Conservation (phyloP, 30 jellyfish, hydroid and myxozoan genomes). For the Catostylus mosaicus region DNA sequence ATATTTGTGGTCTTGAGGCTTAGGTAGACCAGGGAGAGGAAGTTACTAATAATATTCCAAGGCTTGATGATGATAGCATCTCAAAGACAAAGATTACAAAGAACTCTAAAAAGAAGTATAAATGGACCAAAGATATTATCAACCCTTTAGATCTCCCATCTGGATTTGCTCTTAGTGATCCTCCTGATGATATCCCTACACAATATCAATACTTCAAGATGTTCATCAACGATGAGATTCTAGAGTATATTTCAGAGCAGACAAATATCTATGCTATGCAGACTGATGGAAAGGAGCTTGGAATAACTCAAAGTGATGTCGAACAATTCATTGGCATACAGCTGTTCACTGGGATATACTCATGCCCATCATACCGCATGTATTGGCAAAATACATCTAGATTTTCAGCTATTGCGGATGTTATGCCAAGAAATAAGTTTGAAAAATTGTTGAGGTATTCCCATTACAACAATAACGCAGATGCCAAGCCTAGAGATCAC, state of each 20-base stretch:
- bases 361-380: constrained; percentile 24
- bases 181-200: not conserved
- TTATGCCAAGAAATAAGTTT: constrained; percentile 1
- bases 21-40: not conserved
- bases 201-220: constrained; percentile 5
- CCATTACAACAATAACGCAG: constrained; percentile 17
- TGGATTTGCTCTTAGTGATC: not conserved
- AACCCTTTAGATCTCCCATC: not conserved
- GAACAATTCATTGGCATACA: constrained; percentile 29
- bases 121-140: not conserved
- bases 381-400: not conserved
- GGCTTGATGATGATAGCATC: not conserved
- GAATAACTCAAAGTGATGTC: not conserved
- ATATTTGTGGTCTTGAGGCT: not conserved
- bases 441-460: not conserved
- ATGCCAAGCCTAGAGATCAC: constrained; percentile 7
- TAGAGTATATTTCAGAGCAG: not conserved
- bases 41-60: not conserved
- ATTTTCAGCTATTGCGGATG: not conserved
- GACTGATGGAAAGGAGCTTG: constrained; percentile 20
- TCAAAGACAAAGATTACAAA: not conserved
- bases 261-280: constrained; percentile 26
- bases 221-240: not conserved
- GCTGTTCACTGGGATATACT: constrained; percentile 14
- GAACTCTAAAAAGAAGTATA: not conserved